These are phyloP conservation scores for Pentalonia nigronervosa DNA, from an alignment of 1,140 invertebrate genomes.

Conservation along the genomic window DNA sequence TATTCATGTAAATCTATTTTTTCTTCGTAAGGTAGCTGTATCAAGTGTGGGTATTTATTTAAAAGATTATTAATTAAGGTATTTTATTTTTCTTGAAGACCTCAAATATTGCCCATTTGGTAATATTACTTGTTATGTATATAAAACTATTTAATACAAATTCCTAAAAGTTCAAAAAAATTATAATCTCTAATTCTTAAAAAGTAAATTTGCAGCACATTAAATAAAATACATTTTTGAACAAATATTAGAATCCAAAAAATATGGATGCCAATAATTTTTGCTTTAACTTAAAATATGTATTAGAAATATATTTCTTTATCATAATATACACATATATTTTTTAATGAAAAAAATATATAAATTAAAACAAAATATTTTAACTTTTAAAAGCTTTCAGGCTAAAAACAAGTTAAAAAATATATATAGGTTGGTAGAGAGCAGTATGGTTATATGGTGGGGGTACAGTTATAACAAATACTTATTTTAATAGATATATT, in stretches of 20 bases:
- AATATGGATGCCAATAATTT: not conserved
- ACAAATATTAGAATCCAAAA: not conserved
- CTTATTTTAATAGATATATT: conserved; percentile 32
- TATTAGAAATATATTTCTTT: not conserved
- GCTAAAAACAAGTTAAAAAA: conserved; percentile 9
- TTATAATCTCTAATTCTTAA: not conserved
- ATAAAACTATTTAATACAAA: no score
- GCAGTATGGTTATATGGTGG: conserved; percentile 3
- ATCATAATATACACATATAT: conserved; percentile 8
- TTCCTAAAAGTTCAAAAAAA: not conserved
- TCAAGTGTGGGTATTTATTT: no score
- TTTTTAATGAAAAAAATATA: conserved; percentile 19
- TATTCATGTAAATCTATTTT: no score
- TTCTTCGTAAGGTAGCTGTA: no score
- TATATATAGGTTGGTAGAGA: conserved; percentile 25
- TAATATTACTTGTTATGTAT: no score
- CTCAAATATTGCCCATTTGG: no score
- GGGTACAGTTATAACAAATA: conserved; percentile 31
- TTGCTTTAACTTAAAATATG: not conserved
- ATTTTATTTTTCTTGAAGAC: no score
- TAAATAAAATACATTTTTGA: not conserved
- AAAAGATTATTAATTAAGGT: no score
- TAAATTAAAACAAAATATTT: conserved; percentile 41
- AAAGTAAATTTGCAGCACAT: not conserved
- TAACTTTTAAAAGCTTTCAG: conserved; percentile 14